Evolutionary conservation across 2,113 vertebrate genomes (phyloP).

Genomic region (Chaenogobius annularis): DNA sequence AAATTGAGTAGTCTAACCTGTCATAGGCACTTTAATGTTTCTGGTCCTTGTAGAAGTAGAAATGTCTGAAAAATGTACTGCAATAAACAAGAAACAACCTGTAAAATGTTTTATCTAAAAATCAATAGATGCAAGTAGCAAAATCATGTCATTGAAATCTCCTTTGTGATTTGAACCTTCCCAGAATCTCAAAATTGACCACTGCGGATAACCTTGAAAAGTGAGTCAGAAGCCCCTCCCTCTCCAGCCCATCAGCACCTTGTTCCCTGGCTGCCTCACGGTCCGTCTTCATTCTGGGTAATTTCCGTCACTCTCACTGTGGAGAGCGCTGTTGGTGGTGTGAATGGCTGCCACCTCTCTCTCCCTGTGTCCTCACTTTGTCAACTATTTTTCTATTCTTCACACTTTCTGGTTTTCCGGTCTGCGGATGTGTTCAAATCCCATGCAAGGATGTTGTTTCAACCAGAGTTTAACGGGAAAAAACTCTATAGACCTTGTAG

Average conservation of each 20-base stretch:
- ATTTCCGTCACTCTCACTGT: slow-evolving; percentile 56
- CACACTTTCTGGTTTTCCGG: slow-evolving; percentile 22
- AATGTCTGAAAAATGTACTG: neutral
- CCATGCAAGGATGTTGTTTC: slow-evolving; percentile 23
- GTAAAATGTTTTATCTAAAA: neutral
- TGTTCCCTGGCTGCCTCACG: slow-evolving; percentile 11
- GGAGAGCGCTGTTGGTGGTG: slow-evolving; percentile 47
- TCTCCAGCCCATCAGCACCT: slow-evolving; percentile 23
- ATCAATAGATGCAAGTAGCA: neutral
- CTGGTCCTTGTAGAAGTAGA: neutral
- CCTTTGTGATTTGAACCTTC: neutral
- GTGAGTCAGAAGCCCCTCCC: neutral
- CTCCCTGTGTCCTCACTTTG: slow-evolving; percentile 22
- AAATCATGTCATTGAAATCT: neutral
- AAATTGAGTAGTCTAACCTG: too few relatives aligned
- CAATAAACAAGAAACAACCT: too few relatives aligned
- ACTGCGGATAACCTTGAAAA: neutral
- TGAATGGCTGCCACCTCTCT: slow-evolving; percentile 50
- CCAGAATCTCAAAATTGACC: neutral
- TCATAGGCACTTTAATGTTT: neutral
- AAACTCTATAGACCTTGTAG: slow-evolving; percentile 3
- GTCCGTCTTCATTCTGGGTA: slow-evolving; percentile 65
- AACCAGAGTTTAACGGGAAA: slow-evolving; percentile 28
- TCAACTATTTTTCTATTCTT: slow-evolving; percentile 15
- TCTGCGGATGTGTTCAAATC: neutral